Base-by-base conservation (phyloP, 2,113 vertebrate species). In the Halichoerus grypus region DNA sequence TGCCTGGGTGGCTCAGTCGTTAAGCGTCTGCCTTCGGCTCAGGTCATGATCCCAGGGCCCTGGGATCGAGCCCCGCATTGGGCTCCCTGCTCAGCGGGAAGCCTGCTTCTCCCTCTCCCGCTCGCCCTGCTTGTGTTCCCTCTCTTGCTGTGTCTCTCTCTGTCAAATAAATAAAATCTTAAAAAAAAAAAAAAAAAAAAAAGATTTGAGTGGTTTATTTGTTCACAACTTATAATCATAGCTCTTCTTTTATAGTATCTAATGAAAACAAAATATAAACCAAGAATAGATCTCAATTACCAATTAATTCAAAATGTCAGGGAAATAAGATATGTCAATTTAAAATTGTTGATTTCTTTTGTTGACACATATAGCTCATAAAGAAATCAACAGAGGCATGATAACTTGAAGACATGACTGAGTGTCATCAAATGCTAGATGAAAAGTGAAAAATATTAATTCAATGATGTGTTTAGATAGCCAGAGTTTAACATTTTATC, bases 331-430 rank as follows among this genome's bases (percentile, higher is more conserved):
- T 83, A n/a, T 5, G 1, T 57, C 69, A 82, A 79, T 24, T 88
- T 81, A 31, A 97, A 90, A 76, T 49, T 74, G 18, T 93, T 19
- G 8, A 6, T 83, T 94, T 92, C 26, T 55, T 89, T 93, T 91
- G 22, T 7, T 4, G 24, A 39, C 28, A 31, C 2, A 14, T 76
- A 16, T 11, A 26, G 72, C 1, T 81, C 19, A 67, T 19, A 36
- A 53, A 94, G 24, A 69, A 88, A 74, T 59, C 36, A 82, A 39
- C 61, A 86, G 39, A 88, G 13, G 28, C 8, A 36, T 18, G 8
- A 53, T 42, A 61, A 74, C 26, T 53, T 82, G 21, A 91, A 92
- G n/a, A 59, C 1, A 33, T 28, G 13, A 33, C 7, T 39, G 14
- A 59, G 5, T 69, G 33, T 33, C 74, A 94, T n/a, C 11, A 89